Conservation (phyloP, 2,888 invertebrate species). For the Mythimna impura region DNA sequence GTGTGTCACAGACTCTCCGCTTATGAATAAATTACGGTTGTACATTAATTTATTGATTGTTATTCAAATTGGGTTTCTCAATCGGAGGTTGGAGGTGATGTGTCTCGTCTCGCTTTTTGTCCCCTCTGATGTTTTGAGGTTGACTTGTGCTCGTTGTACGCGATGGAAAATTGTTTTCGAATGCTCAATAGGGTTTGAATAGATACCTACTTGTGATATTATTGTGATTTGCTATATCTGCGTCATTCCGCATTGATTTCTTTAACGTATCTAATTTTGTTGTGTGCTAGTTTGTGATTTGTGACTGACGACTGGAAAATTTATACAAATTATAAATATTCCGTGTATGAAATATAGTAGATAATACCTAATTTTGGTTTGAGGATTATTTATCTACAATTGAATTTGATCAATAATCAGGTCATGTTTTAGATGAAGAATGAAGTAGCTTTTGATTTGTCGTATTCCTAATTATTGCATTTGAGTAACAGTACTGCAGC, state of each 20-base stretch:
- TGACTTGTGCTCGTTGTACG: slow-evolving; percentile 75
- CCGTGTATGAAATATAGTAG: slow-evolving; percentile 17
- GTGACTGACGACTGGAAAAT: slow-evolving; percentile 78
- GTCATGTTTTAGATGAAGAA: neutral
- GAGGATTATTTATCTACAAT: slow-evolving; percentile 20
- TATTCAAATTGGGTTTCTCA: slow-evolving; percentile 90
- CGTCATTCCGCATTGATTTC: slow-evolving; percentile 75
- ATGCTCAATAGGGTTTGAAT: slow-evolving; percentile 72
- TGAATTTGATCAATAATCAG: neutral
- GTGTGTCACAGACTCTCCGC: slow-evolving; percentile 81
- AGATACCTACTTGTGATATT: slow-evolving; percentile 66
- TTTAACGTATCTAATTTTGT: slow-evolving; percentile 77
- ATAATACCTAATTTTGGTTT: slow-evolving; percentile 15
- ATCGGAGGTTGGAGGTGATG: slow-evolving; percentile 89
- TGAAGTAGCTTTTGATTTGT: neutral
- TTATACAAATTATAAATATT: slow-evolving; percentile 65
- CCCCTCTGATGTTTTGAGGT: slow-evolving; percentile 79
- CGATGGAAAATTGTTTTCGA: slow-evolving; percentile 79
- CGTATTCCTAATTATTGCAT: neutral
- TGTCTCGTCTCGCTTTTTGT: slow-evolving; percentile 84
- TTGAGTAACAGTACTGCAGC: neutral
- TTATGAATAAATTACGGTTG: slow-evolving; percentile 88
- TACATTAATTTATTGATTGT: slow-evolving; percentile 91
- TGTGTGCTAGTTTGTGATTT: slow-evolving; percentile 70
- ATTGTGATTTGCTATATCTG: slow-evolving; percentile 69